Evolutionary conservation across 2,113 vertebrate genomes (phyloP), one percentile per base, ranked within the genome.

Genomic region (Typhlomys cinereus): DNA sequence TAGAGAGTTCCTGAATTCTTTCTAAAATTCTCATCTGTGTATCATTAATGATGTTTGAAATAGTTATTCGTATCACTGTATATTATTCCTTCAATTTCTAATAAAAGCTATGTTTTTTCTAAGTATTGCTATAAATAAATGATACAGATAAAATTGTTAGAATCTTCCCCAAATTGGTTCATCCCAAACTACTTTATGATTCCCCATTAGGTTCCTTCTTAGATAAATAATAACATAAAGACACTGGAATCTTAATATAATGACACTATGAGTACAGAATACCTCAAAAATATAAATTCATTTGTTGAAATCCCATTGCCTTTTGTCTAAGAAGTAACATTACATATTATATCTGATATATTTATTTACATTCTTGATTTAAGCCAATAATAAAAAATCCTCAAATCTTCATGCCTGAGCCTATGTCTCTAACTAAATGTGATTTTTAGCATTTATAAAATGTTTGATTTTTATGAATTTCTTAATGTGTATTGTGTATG

Each of bases 291-390:
- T 74, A 50, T 34, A 93, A 67, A 95, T 13, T 7, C 18, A 80
- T 64, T 82, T 81, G 25, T 44, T 89, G 27, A 66, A 48, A 94
- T 44, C 1, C 46, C 89, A 88, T 17, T 85, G 59, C 6, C 73
- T 71, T 87, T 94, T 89, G 11, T 80, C 15, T 75, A 54, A 88
- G 95, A 94, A 52, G 6, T 2, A 85, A 82, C 13, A 85, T 81
- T 91, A 85, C 29, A 44, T 54, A 91, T 86, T 75, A 89, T n/a
- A 70, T 44, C 36, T 59, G n/a, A 79, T 66, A 92, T 12, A 81
- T 86, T 4, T 90, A 59, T 81, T 85, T 18, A 88, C 6, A 88
- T 88, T 85, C 27, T 78, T 92, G 41, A 88, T 88, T 95, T 74
- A 17, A 64, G 50, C 50, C 5, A 82, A 41, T 69, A 66, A 82